These are phyloP conservation scores for Spinibarbus caldwelli DNA, from an alignment of 2,797 vertebrate species.

Conservation along the genomic window DNA sequence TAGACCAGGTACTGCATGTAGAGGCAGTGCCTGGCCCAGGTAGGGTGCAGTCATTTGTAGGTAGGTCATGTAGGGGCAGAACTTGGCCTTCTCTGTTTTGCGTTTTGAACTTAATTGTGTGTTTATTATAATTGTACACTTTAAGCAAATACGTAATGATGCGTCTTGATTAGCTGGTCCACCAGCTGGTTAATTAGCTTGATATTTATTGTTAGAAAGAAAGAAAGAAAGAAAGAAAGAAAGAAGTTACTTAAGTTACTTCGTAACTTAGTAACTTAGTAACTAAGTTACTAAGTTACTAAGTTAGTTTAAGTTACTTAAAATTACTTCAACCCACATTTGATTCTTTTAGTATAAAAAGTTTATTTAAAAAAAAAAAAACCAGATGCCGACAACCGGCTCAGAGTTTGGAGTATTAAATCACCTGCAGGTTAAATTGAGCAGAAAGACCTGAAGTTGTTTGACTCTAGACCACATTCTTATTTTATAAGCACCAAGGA, in stretches of 20 bases:
- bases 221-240: no score
- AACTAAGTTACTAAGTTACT: no score
- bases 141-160: background rate
- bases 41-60: background rate
- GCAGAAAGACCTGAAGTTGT: constrained; percentile 16
- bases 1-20: no score
- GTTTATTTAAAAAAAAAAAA: background rate
- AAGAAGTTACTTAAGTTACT: no score
- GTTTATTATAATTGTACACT: background rate
- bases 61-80: background rate
- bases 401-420: background rate
- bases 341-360: background rate
- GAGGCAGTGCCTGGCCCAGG: no score
- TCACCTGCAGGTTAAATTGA: constrained; percentile 9
- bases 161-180: no score
- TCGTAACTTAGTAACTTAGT: no score
- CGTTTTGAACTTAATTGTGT: background rate
- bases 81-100: background rate
- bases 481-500: constrained; percentile 16
- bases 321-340: background rate
- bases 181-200: no score
- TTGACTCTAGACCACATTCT: constrained; percentile 10
- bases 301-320: no score
- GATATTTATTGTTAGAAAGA: background rate
- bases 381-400: background rate